A percentile compares a stretch with the other conserved stretches of the same genome.
Conservation (phyloP, 2,113 vertebrate genomes). For the Pantherophis guttatus region DNA sequence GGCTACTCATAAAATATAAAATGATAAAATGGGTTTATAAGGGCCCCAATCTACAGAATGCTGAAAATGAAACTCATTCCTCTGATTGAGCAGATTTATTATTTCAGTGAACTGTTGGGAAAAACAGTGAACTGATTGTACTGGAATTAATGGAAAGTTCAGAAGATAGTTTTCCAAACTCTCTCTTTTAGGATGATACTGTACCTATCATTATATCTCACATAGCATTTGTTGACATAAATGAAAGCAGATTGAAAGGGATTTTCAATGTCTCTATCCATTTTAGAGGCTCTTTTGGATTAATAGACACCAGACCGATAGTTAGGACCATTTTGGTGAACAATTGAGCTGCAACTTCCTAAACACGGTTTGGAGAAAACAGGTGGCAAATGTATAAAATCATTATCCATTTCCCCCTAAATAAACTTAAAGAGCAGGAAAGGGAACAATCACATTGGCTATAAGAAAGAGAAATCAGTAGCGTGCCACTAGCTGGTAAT, state of each 20-base stretch:
- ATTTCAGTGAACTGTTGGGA: not conserved
- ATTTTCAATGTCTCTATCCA: not conserved
- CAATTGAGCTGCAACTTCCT: not conserved
- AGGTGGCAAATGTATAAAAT: not conserved
- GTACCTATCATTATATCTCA: not conserved
- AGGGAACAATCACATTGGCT: not conserved
- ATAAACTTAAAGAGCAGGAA: not conserved
- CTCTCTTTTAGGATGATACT: not conserved
- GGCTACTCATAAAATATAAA: not conserved
- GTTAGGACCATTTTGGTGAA: not conserved
- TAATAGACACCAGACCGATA: not conserved
- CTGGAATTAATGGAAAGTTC: not conserved
- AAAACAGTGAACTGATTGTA: not conserved
- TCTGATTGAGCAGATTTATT: not conserved
- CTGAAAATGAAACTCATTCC: not conserved
- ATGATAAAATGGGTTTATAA: not conserved
- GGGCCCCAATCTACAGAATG: not conserved
- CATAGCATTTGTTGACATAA: too few species aligned
- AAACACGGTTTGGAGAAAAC: not conserved
- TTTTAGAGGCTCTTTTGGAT: not conserved
- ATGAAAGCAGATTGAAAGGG: not conserved
- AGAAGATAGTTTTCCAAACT: not conserved
- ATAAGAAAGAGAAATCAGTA: not conserved
- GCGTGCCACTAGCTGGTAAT: not conserved
- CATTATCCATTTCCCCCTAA: not conserved